phyloP scores from a whole-genome alignment of 2,797 vertebrate species.

The Sebastes baramenuke region DNA sequence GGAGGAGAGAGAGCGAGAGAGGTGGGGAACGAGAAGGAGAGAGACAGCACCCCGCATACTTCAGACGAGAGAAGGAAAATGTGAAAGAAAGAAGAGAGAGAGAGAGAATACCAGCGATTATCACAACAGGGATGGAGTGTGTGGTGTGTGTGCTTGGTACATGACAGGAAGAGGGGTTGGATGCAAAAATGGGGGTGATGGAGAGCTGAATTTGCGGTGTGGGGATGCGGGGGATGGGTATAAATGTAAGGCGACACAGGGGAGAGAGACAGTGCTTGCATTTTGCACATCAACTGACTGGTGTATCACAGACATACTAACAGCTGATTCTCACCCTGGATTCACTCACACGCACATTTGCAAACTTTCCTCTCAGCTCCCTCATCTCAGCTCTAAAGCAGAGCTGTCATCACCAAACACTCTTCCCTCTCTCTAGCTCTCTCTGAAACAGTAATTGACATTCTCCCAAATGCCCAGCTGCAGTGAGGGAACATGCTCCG shows the following conservation, averaged over 20 bases:
- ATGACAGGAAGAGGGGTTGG: constrained; percentile 35
- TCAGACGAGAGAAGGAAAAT: constrained; percentile 66
- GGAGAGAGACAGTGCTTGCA: constrained; percentile 30
- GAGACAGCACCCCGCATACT: constrained; percentile 66
- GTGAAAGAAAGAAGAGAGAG: constrained; percentile 51
- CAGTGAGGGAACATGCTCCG: constrained; percentile 49
- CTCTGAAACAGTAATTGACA: constrained; percentile 67
- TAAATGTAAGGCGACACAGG: constrained; percentile 28
- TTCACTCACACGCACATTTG: constrained; percentile 35
- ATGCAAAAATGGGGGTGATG: constrained; percentile 23
- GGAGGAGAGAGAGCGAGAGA: constrained; percentile 63
- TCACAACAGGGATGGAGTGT: constrained; percentile 30
- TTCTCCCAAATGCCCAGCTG: constrained; percentile 64
- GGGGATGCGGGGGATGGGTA: constrained; percentile 68
- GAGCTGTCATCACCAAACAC: constrained; percentile 59
- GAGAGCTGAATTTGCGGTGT: constrained; percentile 41
- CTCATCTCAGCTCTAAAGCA: constrained; percentile 30
- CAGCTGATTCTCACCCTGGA: constrained; percentile 69
- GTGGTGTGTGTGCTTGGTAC: constrained; percentile 17
- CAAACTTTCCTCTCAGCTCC: constrained; percentile 52
- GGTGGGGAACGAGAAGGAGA: constrained; percentile 54
- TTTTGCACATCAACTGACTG: constrained; percentile 58
- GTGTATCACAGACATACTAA: constrained; percentile 64
- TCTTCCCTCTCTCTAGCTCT: constrained; percentile 26
- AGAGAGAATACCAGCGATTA: constrained; percentile 50